Base-by-base conservation (phyloP, 2,888 invertebrate genomes). In the Agonopterix arenella region DNA sequence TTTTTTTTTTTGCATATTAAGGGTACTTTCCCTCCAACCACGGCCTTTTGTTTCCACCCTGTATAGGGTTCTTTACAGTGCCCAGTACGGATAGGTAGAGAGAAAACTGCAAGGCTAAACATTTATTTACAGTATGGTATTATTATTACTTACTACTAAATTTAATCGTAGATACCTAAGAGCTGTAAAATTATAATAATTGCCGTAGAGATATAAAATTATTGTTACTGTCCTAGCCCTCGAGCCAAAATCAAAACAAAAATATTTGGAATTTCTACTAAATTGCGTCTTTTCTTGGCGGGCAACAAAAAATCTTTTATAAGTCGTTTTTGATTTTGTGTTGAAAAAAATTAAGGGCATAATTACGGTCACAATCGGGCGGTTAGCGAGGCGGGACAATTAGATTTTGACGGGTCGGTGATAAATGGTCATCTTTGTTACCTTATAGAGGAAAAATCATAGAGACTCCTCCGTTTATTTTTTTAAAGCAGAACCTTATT, bases 391-490 rank as follows among this genome's bases (percentile, higher is more conserved):
- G 78, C 80, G 78, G 84, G 86, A 88, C 89, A 88, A 89, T 89
- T 89, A 89, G 84, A 82, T 83, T 88, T 85, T 89, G 88, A 89
- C 88, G 79, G 84, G 73, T 70, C 73, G 61, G 73, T 89, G 88
- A 89, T 89, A 86, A 86, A 89, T 88, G 83, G 80, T 76, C 70
- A 68, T 72, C 74, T 78, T 68, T 75, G 70, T 72, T 70, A 71
- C 66, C 70, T 62, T 67, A 61, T 58, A 59, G 61, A 65, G 62
- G 61, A 56, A 65, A 71, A 73, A 56, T 52, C 43, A 49, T 72
- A 58, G 84, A 84, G 80, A 68, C 58, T 40, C 40, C 40, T 28
- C 28, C 4, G 28, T 7, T 18, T 28, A 2, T 28, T 28, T 28
- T 28, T 28, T 28, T 28, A 4, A 28, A 28, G 18, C 5, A 28